Conservation (phyloP, 2,888 invertebrate genomes). For the Deilephila elpenor region DNA sequence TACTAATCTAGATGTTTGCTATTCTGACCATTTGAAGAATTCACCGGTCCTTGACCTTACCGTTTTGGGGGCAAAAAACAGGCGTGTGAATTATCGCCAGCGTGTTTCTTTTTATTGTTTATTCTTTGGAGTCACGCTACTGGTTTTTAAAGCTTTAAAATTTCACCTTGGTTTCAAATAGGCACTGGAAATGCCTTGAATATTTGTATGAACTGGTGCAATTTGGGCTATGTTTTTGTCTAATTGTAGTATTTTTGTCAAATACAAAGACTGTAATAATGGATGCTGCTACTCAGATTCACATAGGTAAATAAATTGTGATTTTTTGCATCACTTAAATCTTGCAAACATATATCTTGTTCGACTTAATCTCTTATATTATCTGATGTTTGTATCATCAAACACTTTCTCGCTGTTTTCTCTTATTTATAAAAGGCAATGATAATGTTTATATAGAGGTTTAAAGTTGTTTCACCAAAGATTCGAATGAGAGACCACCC, state of each 20-base stretch:
- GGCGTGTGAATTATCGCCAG: slow-evolving; percentile 1
- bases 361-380: too few species aligned
- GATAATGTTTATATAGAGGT: neutral
- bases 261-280: too few species aligned
- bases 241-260: neutral
- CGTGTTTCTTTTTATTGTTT: neutral
- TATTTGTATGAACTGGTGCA: neutral
- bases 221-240: neutral
- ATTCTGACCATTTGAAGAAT: slow-evolving; percentile 15
- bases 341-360: too few species aligned
- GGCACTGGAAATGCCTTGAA: neutral
- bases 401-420: neutral
- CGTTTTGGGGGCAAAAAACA: slow-evolving; percentile 7
- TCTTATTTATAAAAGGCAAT: neutral
- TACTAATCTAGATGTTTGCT: slow-evolving; percentile 28
- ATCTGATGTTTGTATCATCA: too few species aligned
- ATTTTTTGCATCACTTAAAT: too few species aligned
- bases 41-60: slow-evolving; percentile 18
- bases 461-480: neutral
- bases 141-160: neutral
- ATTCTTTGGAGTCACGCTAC: slow-evolving; percentile 6
- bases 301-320: too few species aligned
- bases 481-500: neutral
- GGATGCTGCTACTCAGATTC: too few species aligned
- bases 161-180: neutral